Base-by-base conservation (phyloP, 2,113 vertebrate genomes). In the Synchiropus splendidus region DNA sequence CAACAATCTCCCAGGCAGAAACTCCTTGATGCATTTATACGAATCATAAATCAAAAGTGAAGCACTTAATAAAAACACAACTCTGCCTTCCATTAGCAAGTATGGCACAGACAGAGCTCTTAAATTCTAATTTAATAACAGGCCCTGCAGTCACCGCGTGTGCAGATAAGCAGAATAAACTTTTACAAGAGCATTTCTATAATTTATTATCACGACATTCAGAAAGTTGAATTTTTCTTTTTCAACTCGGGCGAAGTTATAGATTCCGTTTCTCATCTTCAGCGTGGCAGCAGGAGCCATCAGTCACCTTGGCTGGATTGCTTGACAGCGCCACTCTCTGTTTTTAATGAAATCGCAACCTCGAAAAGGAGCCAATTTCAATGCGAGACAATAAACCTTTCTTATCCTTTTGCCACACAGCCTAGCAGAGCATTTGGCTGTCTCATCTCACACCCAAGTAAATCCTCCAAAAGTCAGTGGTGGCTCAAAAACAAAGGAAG, bases 301-400 rank as follows among this genome's bases (percentile, higher is more conserved):
- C 64, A 48, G 59, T 80, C 75, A 80, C 68, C 42, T 64, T 58
- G 62, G 55, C 31, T 45, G 49, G 49, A 48, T 45, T 34, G 42
- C 58, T 32, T 46, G 62, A 74, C 61, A 72, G 61, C 36, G 51
- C 41, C 33, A 65, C 75, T 77, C 62, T 72, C 49, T 64, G 54
- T 64, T 59, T 72, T 62, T 75, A 74, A 82, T 79, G 61, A 80
- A 80, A 79, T 75, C 61, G 45, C 36, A 12, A 44, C 32, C 11
- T 33, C 42, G 10, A 42, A 53, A 68, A 70, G 58, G 47, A 67
- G 18, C 35, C 59, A 41, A 69, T 78, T 78, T 62, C 38, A 60
- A 64, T 61, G 48, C 62, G 57, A 52, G 21, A 66, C 64, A 65
- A 79, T 72, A 66, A 72, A 67, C 18, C 57, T 42, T 45, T 47